Percentiles rank a stretch among this genome's conserved stretches.
Conservation (phyloP, 53 echinoderm and acorn worm genomes). For the Hippasteria phrygiana region DNA sequence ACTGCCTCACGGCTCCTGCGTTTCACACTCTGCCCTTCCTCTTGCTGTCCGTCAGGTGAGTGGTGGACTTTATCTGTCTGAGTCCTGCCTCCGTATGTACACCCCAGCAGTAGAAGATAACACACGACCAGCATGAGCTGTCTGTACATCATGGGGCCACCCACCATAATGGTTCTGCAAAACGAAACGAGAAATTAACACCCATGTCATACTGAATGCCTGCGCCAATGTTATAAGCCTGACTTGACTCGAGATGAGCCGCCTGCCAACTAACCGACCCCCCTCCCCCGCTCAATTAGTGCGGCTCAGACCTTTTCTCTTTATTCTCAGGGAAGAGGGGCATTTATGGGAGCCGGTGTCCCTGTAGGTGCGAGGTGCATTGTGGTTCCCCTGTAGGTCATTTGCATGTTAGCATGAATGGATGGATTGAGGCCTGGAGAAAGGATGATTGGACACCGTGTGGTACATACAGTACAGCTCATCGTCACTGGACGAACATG, state of each 20-base stretch:
- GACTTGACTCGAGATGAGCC: constrained; percentile 11
- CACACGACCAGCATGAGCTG: constrained; percentile 54
- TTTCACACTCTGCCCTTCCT: constrained; percentile 15
- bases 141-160: constrained; percentile 55
- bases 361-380: constrained; percentile 40
- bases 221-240: background rate
- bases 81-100: constrained; percentile 23
- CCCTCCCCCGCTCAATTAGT: constrained; percentile 46
- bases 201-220: constrained; percentile 42
- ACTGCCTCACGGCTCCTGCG: constrained; percentile 77
- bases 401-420: constrained; percentile 59
- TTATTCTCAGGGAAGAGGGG: constrained; percentile 16
- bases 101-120: constrained; percentile 49
- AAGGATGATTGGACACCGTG: constrained; percentile 25
- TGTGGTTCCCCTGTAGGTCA: constrained; percentile 43
- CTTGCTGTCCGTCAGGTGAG: constrained; percentile 16
- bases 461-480: background rate
- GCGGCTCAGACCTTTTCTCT: constrained; percentile 16
- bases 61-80: constrained; percentile 12
- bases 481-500: background rate
- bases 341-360: constrained; percentile 13
- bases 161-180: constrained; percentile 60
- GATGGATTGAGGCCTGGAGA: constrained; percentile 17
- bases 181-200: constrained; percentile 49
- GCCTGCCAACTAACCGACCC: background rate